Evolutionary conservation across 2,797 vertebrate species (phyloP).

Genomic region (Gorsachius magnificus): DNA sequence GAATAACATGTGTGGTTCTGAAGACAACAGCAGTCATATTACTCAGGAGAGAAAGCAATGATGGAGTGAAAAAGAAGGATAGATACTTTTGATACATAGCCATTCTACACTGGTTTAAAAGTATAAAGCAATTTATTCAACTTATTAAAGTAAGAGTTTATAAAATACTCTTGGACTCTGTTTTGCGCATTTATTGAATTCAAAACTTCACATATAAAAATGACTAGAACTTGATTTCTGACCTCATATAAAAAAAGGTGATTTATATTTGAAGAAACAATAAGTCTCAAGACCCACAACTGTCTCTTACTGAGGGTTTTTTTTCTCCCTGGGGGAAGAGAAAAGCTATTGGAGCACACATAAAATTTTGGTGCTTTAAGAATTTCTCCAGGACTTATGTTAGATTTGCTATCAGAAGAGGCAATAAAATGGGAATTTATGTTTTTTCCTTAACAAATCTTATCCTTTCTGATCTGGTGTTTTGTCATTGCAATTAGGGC

Average conservation of each 20-base stretch:
- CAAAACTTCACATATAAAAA: slow-evolving; percentile 51
- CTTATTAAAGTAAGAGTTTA: slow-evolving; percentile 54
- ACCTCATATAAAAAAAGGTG: background rate
- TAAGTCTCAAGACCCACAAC: slow-evolving; percentile 52
- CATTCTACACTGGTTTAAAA: background rate
- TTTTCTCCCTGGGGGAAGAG: slow-evolving; percentile 51
- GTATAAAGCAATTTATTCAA: slow-evolving; percentile 17
- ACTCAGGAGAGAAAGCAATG: background rate
- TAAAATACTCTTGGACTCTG: slow-evolving; percentile 15
- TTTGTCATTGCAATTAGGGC: slow-evolving; percentile 56
- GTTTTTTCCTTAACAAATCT: slow-evolving; percentile 62
- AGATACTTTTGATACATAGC: background rate
- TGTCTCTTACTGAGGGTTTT: slow-evolving; percentile 29
- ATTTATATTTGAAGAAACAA: slow-evolving; percentile 70
- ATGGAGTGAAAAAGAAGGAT: background rate
- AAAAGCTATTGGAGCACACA: slow-evolving; percentile 57
- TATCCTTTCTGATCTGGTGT: slow-evolving; percentile 48
- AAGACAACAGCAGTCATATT: background rate
- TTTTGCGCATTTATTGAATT: slow-evolving; percentile 27
- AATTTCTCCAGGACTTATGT: slow-evolving; percentile 63
- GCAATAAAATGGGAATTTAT: slow-evolving; percentile 68
- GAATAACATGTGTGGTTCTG: background rate
- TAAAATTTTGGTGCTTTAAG: slow-evolving; percentile 64
- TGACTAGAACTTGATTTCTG: slow-evolving; percentile 61
- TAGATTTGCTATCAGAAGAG: slow-evolving; percentile 61